Conservation (phyloP, 2,797 vertebrate species). For the Loriculus beryllinus region DNA sequence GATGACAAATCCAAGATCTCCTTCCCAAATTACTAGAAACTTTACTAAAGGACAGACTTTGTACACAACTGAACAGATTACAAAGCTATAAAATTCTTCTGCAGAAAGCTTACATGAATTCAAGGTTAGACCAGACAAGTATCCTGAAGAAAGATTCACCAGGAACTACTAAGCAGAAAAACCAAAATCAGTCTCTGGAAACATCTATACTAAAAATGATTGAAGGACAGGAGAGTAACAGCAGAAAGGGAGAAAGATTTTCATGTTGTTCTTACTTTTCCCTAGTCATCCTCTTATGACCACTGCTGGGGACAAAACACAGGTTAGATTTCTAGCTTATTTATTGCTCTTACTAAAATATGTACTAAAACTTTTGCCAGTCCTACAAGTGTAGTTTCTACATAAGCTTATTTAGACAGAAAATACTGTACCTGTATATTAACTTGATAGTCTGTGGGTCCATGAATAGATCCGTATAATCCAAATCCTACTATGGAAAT, state of each 20-base stretch:
- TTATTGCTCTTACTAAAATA: not conserved
- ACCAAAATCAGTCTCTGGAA: not conserved
- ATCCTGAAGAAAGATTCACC: not conserved
- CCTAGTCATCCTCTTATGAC: not conserved
- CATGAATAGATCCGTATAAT: conserved; percentile 96
- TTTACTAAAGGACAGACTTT: not conserved
- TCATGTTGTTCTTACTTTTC: not conserved
- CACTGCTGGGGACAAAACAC: not conserved
- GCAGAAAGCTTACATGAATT: not conserved
- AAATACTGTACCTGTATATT: conserved; percentile 89
- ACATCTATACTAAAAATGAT: not conserved
- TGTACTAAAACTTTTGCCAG: not conserved
- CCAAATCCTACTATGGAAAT: conserved; percentile 96
- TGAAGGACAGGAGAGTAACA: not conserved
- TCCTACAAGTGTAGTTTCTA: not conserved
- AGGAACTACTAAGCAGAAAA: not conserved
- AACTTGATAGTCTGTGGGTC: conserved; percentile 97
- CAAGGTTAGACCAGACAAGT: not conserved
- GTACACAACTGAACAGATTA: not conserved
- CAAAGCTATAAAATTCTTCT: not conserved
- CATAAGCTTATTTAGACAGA: not conserved
- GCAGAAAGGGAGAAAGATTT: not conserved
- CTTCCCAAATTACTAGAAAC: not conserved
- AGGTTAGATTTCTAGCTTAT: not conserved
- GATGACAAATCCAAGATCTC: not conserved